Percentiles rank a stretch among this genome's conserved stretches.
phyloP scores from a whole-genome alignment of 2,888 invertebrate species.

The Drosophila merina region DNA sequence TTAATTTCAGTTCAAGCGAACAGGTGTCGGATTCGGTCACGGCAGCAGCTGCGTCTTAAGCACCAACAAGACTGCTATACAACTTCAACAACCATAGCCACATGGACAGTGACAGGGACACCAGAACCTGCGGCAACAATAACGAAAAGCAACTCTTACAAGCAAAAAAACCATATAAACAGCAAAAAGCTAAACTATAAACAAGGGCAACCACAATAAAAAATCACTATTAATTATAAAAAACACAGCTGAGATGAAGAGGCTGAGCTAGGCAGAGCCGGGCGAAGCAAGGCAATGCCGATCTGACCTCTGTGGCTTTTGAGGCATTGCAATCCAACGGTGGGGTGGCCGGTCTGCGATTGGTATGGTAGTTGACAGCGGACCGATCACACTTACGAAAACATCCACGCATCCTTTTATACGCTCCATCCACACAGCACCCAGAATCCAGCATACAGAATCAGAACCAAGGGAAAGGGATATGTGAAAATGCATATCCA shows the following conservation, averaged over 20 bases:
- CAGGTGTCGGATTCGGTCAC: slow-evolving; percentile 41
- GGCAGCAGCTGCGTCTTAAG: slow-evolving; percentile 61
- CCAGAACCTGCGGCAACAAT: slow-evolving; percentile 34
- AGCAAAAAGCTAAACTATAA: slow-evolving; percentile 44
- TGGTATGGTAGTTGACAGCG: neutral
- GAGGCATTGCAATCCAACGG: neutral
- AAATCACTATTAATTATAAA: slow-evolving; percentile 40
- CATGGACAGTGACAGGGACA: slow-evolving; percentile 22
- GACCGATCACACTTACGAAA: neutral
- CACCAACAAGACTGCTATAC: slow-evolving; percentile 49
- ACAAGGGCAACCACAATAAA: slow-evolving; percentile 47
- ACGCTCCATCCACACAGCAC: slow-evolving; percentile 1
- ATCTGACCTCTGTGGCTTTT: slow-evolving; percentile 1
- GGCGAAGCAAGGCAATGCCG: neutral
- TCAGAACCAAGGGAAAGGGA: neutral
- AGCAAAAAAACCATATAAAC: slow-evolving; percentile 34
- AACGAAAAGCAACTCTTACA: slow-evolving; percentile 34
- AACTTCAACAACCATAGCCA: slow-evolving; percentile 26
- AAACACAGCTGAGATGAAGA: slow-evolving; percentile 12
- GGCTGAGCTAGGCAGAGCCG: neutral
- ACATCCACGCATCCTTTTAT: neutral
- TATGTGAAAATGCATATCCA: slow-evolving; percentile 10
- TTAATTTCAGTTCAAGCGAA: slow-evolving; percentile 60
- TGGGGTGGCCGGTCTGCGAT: neutral
- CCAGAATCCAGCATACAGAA: neutral